These are phyloP conservation scores for Pygmarrhopalites habei DNA, from an alignment of 1,140 invertebrate genomes.

Conservation along the genomic window DNA sequence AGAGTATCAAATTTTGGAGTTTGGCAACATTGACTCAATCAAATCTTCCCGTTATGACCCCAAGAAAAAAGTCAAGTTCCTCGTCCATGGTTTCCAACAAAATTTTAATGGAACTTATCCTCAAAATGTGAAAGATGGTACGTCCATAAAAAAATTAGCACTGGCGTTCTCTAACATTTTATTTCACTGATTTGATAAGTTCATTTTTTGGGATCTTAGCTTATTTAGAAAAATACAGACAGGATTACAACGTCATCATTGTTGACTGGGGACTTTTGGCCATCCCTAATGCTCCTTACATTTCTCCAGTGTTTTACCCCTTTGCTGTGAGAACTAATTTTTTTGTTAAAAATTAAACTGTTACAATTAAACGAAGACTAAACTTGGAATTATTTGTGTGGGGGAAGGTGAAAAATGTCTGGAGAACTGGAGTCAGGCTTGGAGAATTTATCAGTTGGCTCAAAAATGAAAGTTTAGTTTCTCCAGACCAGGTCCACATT, in stretches of 20 bases:
- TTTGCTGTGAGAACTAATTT: no score
- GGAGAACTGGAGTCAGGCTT: conserved; percentile 3
- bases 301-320: conserved; percentile 7
- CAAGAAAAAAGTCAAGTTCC: neutral
- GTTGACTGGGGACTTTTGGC: conserved; percentile 7
- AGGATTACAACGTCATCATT: conserved; percentile 4
- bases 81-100: conserved; percentile 8
- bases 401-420: conserved; percentile 7
- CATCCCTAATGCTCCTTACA: conserved; percentile 2
- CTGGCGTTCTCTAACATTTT: no score
- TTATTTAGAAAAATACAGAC: neutral
- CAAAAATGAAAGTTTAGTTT: neutral
- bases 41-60: neutral
- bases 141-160: no score
- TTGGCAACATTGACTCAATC: neutral
- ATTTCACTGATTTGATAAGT: no score
- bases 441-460: conserved; percentile 6
- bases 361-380: no score
- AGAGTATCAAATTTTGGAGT: neutral
- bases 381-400: no score
- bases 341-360: no score
- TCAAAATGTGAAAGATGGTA: conserved; percentile 12
- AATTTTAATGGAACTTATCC: conserved; percentile 1
- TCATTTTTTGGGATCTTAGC: no score
- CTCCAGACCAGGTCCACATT: neutral